Conservation (phyloP, 1,140 invertebrate species). For the Cotesia chilonis region DNA sequence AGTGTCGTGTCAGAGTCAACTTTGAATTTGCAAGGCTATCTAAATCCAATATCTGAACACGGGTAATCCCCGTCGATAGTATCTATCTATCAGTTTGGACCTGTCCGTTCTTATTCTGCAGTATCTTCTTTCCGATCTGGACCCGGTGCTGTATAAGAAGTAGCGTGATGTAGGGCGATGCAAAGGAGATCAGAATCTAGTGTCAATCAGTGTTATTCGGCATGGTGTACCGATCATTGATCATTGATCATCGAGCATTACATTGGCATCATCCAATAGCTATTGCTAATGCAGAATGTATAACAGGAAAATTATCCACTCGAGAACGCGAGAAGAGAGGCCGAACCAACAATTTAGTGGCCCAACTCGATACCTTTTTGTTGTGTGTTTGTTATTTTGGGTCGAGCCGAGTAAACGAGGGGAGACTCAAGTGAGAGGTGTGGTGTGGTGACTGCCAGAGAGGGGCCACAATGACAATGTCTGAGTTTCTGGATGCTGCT, state of each 20-base stretch:
- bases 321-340: constrained; percentile 46
- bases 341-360: constrained; percentile 12
- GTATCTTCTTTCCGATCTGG: constrained; percentile 33
- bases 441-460: constrained; percentile 34
- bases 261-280: constrained; percentile 12
- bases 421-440: constrained; percentile 23
- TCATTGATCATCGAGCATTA: too few species aligned
- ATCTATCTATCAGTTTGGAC: constrained; percentile 36
- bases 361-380: constrained; percentile 32
- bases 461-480: constrained; percentile 57
- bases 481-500: constrained; percentile 17
- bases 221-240: too few species aligned
- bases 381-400: constrained; percentile 5
- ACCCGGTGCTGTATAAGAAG: too few species aligned
- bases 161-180: too few species aligned
- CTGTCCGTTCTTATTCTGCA: constrained; percentile 15
- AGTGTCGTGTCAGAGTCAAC: constrained; percentile 17
- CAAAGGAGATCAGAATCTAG: neutral
- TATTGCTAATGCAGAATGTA: constrained; percentile 55
- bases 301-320: constrained; percentile 66
- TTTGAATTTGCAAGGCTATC: constrained; percentile 44
- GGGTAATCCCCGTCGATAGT: constrained; percentile 47
- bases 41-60: constrained; percentile 59
- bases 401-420: constrained; percentile 2
- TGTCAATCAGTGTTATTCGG: constrained; percentile 32